phyloP scores from a whole-genome alignment of 2,888 invertebrate species.

The Brenthis daphne region DNA sequence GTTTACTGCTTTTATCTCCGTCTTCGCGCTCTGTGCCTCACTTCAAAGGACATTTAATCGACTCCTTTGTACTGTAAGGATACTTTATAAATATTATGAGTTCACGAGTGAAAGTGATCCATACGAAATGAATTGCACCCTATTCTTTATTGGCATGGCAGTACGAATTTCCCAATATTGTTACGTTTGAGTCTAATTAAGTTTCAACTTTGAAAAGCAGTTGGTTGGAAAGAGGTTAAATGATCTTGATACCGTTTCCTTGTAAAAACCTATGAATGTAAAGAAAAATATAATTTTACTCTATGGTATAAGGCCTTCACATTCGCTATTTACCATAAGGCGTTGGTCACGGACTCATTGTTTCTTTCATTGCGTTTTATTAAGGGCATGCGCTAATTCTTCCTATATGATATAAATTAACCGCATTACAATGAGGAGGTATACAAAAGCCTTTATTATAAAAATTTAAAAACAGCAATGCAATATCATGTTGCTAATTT shows the following conservation, averaged over 20 bases:
- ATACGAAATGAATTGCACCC: conserved; percentile 11
- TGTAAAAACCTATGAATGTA: conserved; percentile 6
- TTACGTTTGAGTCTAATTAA: neutral
- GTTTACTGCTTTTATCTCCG: conserved; percentile 51
- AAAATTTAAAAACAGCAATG: neutral
- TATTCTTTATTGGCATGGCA: conserved; percentile 13
- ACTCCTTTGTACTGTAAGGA: conserved; percentile 37
- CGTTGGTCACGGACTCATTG: conserved; percentile 55
- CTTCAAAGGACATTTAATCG: conserved; percentile 48
- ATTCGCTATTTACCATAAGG: conserved; percentile 53
- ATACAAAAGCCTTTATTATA: conserved; percentile 29
- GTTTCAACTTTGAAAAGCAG: conserved; percentile 1
- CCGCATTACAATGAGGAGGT: conserved; percentile 36
- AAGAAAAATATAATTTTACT: conserved; percentile 15
- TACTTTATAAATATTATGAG: conserved; percentile 36
- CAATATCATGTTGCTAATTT: neutral
- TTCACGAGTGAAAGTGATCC: conserved; percentile 31
- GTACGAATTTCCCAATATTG: neutral
- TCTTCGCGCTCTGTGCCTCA: conserved; percentile 45
- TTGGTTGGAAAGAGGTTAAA: neutral
- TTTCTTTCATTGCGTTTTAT: conserved; percentile 43
- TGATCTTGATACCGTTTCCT: conserved; percentile 4
- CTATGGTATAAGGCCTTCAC: conserved; percentile 28
- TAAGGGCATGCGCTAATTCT: conserved; percentile 53
- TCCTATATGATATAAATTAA: conserved; percentile 39